Percentiles rank a stretch among this genome's conserved stretches.
phyloP scores from a whole-genome alignment of 2,888 invertebrate genomes.

The Agrotis clavis region DNA sequence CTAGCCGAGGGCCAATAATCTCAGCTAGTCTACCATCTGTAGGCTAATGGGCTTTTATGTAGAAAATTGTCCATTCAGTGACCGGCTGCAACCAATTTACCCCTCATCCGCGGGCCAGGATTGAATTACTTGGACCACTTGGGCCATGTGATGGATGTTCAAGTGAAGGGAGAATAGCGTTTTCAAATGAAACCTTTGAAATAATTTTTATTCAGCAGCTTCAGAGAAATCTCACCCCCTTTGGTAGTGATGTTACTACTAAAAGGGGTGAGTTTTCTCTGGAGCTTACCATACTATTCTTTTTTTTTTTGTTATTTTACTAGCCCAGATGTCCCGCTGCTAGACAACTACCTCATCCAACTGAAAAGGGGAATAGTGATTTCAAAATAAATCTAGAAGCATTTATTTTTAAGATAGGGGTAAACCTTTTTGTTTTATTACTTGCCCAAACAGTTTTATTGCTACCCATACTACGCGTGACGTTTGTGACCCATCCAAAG shows the following conservation, averaged over 20 bases:
- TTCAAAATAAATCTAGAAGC: background rate
- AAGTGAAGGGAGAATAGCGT: conserved; percentile 56
- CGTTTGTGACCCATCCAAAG: too few relatives aligned
- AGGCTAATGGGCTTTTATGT: conserved; percentile 76
- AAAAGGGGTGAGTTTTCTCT: too few relatives aligned
- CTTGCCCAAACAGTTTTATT: too few relatives aligned
- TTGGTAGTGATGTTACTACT: too few relatives aligned
- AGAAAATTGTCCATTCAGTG: conserved; percentile 86
- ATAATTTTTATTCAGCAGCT: too few relatives aligned
- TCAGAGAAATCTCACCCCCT: too few relatives aligned
- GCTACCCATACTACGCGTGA: too few relatives aligned
- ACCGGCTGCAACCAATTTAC: conserved; percentile 89
- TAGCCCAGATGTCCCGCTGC: too few relatives aligned
- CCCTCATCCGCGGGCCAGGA: conserved; percentile 84
- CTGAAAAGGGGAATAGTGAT: conserved; percentile 41
- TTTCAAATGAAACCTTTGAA: background rate
- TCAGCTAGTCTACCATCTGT: conserved; percentile 52
- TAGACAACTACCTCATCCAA: conserved; percentile 35
- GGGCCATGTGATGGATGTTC: conserved; percentile 61
- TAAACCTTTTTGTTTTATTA: too few relatives aligned
- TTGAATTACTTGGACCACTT: conserved; percentile 87
- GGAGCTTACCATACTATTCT: too few relatives aligned
- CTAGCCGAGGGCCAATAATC: conserved; percentile 50
- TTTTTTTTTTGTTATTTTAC: too few relatives aligned
- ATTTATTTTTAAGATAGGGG: background rate